Base-by-base conservation (phyloP, 92 coral and sea anemone species). In the Epizoanthus illoricatus region DNA sequence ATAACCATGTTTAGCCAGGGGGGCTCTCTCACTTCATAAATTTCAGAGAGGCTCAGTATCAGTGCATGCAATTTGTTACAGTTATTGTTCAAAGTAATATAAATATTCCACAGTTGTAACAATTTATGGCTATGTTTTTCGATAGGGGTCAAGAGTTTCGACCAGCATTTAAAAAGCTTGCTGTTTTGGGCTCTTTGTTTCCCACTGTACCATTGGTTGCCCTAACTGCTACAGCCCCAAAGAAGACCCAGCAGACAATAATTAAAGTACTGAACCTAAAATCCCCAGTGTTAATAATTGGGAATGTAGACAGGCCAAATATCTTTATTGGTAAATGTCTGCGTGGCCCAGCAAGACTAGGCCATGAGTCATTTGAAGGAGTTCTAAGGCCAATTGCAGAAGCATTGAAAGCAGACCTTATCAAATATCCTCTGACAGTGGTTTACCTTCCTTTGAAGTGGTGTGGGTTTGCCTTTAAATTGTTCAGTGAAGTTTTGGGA, bases 211-310 rank as follows among this genome's bases (percentile, higher is more conserved):
- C 90, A 58, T 42, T 42, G 24, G 56, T 82, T 43, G 86, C 86
- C 58, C 60, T 67, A 56, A 87, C 90, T 71, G 87, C 87, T 55
- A 86, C 86, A 49, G 89, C 89, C 80, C 75, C 75, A 56, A 41
- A 71, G 28, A 71, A 43, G 75, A 71, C 60, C 20, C 75, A 43
- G 75, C 59, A 71, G 75, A 71, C 60, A 56, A 71, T 71, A 3
- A 71, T 45, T 36, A 71, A 28, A 42, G 75, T 71, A 58, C 47
- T 71, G 75, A 71, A 71, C 20, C 75, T 71, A 42, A 71, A 43
- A 71, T 71, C 75, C 59, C 75, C 75, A 45, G 60, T 45, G 47
- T 58, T 71, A 71, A 71, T 45, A 18, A 45, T 71, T 71, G 59
- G 56, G 47, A 71, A 45, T 71, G 75, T 71, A 60, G 75, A 71